Evolutionary conservation across 2,113 vertebrate species (phyloP), one percentile per base, ranked within the genome.

Genomic region (Micromys minutus): DNA sequence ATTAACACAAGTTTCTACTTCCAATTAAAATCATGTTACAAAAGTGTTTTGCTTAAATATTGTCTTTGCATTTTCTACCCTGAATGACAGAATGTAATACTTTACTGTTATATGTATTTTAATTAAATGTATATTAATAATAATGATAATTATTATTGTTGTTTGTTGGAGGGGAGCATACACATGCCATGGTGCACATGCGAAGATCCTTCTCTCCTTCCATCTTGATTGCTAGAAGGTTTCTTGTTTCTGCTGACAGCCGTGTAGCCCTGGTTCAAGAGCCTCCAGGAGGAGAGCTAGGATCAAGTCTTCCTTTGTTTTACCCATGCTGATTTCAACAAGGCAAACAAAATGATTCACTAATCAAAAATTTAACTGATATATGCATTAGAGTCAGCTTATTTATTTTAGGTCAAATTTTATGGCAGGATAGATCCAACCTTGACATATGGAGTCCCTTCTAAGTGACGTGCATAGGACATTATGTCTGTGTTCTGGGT

Each of bases 401-500:
- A 79, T 95, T 94, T 92, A 92, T 61, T 75, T 92, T 61, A 57
- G 47, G 61, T 84, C 29, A 71, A 22, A 55, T 89, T 94, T 90
- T 91, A 77, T 93, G 26, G 69, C 52, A 50, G 67, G 57, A 57
- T 91, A 86, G 81, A 92, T 47, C 72, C 85, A 61, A 52, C 16
- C 26, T 69, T 92, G 47, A 61, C 89, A 5, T 86, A 75, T 87
- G 91, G 52, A 93, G 34, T 22, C 42, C 42, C 29, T 55, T 79
- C 24, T 71, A 86, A 87, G 55, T 94, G 88, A 91, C 26, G 1
- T 85, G 17, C 63, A 47, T 19, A 79, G 74, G 69, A 75, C 34
- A 65, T 93, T 95, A 50, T 76, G 61, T 55, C n/a, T 94, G 61
- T 61, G 84, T 95, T 94, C 89, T 83, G 80, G 67, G 65, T 79